Base-by-base conservation (phyloP, 53 echinoderm and acorn worm species). In the Holothuria leucospilota region DNA sequence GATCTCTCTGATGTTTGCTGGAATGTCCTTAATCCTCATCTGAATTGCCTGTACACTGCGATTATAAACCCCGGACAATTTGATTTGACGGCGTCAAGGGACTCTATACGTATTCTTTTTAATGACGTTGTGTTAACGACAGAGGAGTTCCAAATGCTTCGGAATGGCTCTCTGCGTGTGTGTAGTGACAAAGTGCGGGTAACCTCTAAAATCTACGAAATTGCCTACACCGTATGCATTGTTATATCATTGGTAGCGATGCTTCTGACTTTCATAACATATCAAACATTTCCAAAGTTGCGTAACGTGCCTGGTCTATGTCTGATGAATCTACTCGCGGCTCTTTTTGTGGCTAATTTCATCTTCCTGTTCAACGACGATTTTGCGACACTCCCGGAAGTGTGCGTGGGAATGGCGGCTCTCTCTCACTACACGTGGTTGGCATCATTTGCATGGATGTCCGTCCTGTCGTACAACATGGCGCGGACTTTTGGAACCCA, bases 251-350 rank as follows among this genome's bases (percentile, higher is more conserved):
- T 95, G 16, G 39, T 90, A 14, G 90, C 71, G 39, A 72, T 94
- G 10, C 2, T 90, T 20, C 82, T 85, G 12, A 95, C 90, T 20
- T 69, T 95, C 51, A 28, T 90, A 10, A 92, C 90, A 16, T 92
- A 92, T 69, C 73, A 74, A 25, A 40, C 59, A 6, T 90, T 95
- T 20, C 80, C 88, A 18, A 68, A 85, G 46, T 80, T 95, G 13
- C 90, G 95, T 56, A 95, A 92, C 51, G 70, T 86, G 20, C 89
- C 92, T 18, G 95, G 95, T 9, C 82, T 88, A 28, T 88, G 90
- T 86, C 79, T 90, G 20, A 90, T 95, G 90, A 94, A 94, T 51
- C 86, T 95, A 20, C 77, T 90, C 24, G 77, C 86, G 25, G 88
- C 92, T 21, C 79, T 95, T 6, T 92, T 95, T 64, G 51, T 81